phyloP scores from a whole-genome alignment of 2,888 invertebrate genomes.

The Harpalus rufipes region DNA sequence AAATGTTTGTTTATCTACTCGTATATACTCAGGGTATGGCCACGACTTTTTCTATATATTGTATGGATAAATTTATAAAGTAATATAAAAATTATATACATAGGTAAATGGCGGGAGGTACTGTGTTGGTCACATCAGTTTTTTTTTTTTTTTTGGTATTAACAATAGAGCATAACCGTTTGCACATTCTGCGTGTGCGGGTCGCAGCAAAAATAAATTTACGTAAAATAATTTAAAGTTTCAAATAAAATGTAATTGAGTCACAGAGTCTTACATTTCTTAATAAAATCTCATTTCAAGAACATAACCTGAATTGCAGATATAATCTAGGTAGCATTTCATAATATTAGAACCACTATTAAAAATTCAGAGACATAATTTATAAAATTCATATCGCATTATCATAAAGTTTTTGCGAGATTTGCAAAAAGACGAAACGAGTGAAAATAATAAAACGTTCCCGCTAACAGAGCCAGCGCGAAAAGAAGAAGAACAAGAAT shows the following conservation, averaged over 20 bases:
- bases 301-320: constrained; percentile 23
- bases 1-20: no score
- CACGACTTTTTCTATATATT: no score
- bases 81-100: no score
- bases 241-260: background rate
- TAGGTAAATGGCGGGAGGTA: no score
- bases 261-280: background rate
- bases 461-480: constrained; percentile 12
- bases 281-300: constrained; percentile 4
- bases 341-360: constrained; percentile 36
- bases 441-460: constrained; percentile 54
- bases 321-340: constrained; percentile 29
- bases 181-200: no score
- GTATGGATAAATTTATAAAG: no score
- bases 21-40: no score
- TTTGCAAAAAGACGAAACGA: constrained; percentile 55
- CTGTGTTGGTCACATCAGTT: no score
- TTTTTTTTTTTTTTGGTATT: no score
- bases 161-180: no score
- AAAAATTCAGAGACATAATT: constrained; percentile 53
- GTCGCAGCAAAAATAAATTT: no score
- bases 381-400: constrained; percentile 55
- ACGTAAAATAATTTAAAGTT: background rate
- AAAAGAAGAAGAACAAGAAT: constrained; percentile 47
- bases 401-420: constrained; percentile 60